Percentiles rank a stretch among this genome's conserved stretches.
Evolutionary conservation across 2,113 vertebrate genomes (phyloP).

Genomic region (Piliocolobus tephrosceles): DNA sequence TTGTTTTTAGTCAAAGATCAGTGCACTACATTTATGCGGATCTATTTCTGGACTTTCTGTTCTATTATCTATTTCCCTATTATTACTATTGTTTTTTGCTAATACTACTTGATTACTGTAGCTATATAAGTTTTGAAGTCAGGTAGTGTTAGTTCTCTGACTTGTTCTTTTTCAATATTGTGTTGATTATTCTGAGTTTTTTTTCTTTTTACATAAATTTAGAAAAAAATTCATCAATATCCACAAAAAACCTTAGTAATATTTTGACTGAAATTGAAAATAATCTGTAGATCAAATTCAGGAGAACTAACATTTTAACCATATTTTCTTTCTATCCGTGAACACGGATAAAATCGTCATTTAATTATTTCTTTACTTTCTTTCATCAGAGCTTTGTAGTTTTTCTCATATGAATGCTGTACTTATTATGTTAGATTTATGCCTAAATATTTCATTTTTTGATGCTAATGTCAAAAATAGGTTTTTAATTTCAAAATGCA

Average conservation of each 20-base stretch:
- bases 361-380: neutral
- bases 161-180: neutral
- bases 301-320: neutral
- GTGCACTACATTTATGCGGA: neutral
- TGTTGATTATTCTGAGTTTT: neutral
- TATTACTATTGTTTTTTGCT: too few relatives aligned
- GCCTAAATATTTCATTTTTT: neutral
- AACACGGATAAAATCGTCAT: too few relatives aligned
- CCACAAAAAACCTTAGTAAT: neutral
- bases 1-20: neutral
- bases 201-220: neutral
- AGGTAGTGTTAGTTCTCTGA: neutral
- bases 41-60: neutral
- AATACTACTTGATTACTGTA: neutral
- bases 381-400: neutral
- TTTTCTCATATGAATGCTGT: neutral
- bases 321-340: neutral
- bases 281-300: neutral
- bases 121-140: neutral
- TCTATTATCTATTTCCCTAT: neutral
- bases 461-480: neutral
- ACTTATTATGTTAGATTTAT: neutral
- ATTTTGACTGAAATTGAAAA: neutral
- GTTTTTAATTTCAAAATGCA: neutral
- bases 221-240: neutral